These are phyloP conservation scores for Sebastes cheni DNA, from an alignment of 2,797 vertebrate species.

Conservation along the genomic window DNA sequence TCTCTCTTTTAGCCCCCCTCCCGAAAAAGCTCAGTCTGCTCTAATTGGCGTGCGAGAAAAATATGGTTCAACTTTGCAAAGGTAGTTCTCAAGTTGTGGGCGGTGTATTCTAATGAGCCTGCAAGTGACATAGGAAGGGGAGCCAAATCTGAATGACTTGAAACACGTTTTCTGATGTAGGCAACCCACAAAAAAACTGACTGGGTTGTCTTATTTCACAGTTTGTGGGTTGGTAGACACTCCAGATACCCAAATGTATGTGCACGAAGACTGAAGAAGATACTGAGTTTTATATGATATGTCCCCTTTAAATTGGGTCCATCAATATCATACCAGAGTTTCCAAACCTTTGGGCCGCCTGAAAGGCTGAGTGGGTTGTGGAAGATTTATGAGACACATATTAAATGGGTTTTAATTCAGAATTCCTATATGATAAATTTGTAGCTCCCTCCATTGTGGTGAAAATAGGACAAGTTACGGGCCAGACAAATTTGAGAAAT, in stretches of 20 bases:
- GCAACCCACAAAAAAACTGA: background rate
- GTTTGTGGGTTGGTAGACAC: background rate
- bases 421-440: background rate
- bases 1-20: no score
- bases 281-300: background rate
- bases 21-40: no score
- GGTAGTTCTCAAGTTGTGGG: no score
- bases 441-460: background rate
- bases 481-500: background rate
- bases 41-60: no score
- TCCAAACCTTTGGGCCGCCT: background rate
- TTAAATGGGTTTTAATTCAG: background rate
- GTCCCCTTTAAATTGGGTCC: background rate
- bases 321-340: background rate
- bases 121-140: no score
- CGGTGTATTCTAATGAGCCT: no score
- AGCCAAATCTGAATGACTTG: background rate
- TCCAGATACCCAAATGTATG: background rate
- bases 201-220: background rate
- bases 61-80: no score
- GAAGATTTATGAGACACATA: background rate
- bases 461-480: background rate
- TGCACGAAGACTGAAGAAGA: background rate
- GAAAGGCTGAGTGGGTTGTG: background rate
- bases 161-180: background rate